A percentile compares a stretch with the other conserved stretches of the same genome.
Conservation (phyloP, 2,797 vertebrate species). For the Diceros bicornis region DNA sequence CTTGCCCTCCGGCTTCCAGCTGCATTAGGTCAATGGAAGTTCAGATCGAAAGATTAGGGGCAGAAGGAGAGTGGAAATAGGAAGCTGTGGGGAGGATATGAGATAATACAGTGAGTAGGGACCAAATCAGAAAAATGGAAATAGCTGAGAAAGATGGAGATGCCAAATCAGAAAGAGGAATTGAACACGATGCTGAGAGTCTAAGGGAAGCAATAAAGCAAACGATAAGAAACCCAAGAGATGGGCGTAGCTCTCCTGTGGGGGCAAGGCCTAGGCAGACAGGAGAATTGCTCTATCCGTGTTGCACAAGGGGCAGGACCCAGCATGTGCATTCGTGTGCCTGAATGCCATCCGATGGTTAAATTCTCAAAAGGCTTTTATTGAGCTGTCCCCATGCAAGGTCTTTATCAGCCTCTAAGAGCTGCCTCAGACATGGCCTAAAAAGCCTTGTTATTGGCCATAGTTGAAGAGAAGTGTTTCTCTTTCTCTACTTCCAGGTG, state of each 20-base stretch:
- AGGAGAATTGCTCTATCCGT: neutral
- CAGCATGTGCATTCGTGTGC: neutral
- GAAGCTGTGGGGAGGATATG: neutral
- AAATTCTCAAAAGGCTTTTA: slow-evolving; percentile 5
- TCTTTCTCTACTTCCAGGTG: slow-evolving; percentile 48
- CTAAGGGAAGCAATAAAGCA: neutral
- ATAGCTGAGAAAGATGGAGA: neutral
- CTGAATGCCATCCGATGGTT: neutral
- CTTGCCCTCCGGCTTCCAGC: neutral
- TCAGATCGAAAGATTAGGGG: neutral
- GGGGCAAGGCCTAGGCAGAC: neutral
- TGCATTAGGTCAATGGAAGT: neutral
- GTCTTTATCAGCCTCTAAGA: neutral
- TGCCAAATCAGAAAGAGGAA: neutral
- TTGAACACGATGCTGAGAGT: neutral
- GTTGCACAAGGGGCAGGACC: neutral
- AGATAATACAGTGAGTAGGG: neutral
- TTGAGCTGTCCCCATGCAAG: neutral
- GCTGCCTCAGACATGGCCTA: neutral
- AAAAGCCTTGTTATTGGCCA: neutral
- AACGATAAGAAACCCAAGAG: neutral
- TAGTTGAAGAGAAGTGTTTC: slow-evolving; percentile 25
- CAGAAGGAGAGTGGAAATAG: neutral
- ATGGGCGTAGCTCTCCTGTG: neutral
- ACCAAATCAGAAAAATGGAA: neutral